Base-by-base conservation (phyloP, 1,140 invertebrate genomes). In the Brachystomella parvula region DNA sequence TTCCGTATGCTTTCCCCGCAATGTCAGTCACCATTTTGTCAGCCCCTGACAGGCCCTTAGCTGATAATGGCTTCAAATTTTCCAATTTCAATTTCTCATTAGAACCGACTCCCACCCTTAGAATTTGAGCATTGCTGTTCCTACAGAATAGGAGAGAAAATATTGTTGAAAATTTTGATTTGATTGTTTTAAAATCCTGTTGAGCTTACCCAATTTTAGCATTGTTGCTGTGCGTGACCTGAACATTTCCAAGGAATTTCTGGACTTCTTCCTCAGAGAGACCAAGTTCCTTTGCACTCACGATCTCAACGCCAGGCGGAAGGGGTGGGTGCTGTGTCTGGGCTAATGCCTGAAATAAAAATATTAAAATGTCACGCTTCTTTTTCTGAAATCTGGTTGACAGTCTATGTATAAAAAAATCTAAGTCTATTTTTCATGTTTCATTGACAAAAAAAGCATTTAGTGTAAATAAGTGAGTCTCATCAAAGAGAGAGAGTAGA, bases 101-200 rank as follows among this genome's bases (percentile, higher is more conserved):
- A 1, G 30, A 61, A 24, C 64, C 53, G 32, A 67, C 64, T 12
- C 66, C 66, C 6, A 67, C 66, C 1, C 47, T 64, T 26, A 67
- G 47, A 47, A 67, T 67, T 49, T 67, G 66, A 1, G 66, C 59
- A 47, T 67, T 67, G 6, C n/a, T n/a, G n/a, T n/a, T n/a, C n/a
- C n/a, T n/a, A n/a, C n/a, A n/a, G n/a, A n/a, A 31, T 64, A n/a
- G n/a, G n/a, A n/a, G n/a, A n/a, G n/a, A n/a, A n/a, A n/a, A n/a
- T n/a, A n/a, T n/a, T n/a, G n/a, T n/a, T n/a, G n/a, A n/a, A n/a
- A n/a, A n/a, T n/a, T n/a, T n/a, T n/a, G n/a, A n/a, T n/a, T n/a
- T n/a, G n/a, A n/a, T n/a, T n/a, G n/a, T n/a, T n/a, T n/a, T n/a
- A n/a, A n/a, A n/a, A n/a, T n/a, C n/a, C n/a, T n/a, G n/a, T n/a